Conservation (phyloP, 2,113 vertebrate genomes). For the Trogon surrucura region DNA sequence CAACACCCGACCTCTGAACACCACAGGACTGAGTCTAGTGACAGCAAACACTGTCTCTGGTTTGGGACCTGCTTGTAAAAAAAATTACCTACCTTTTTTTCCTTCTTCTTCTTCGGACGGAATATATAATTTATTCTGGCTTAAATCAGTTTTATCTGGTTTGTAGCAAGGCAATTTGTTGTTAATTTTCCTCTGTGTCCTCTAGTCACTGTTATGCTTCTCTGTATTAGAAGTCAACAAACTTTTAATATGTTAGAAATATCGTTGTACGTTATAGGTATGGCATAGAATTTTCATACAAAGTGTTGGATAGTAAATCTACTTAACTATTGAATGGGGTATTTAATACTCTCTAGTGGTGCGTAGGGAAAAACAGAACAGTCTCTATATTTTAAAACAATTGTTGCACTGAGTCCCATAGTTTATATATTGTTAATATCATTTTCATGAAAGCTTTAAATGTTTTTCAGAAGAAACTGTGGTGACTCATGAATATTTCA, state of each 20-base stretch:
- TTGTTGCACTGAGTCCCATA: background rate
- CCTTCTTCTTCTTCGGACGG: background rate
- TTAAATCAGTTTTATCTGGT: background rate
- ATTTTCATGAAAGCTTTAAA: constrained; percentile 65
- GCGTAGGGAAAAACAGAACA: background rate
- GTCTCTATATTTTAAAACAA: constrained; percentile 52
- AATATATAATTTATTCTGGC: background rate
- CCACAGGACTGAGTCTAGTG: background rate
- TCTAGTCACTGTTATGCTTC: background rate
- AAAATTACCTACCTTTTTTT: background rate
- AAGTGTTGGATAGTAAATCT: constrained; percentile 12
- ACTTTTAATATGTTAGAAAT: background rate
- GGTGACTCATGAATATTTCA: constrained; percentile 28
- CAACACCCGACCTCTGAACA: background rate
- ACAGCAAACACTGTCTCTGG: background rate
- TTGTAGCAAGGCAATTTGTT: background rate
- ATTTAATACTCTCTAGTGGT: constrained; percentile 15
- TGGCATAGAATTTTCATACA: background rate
- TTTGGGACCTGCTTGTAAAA: background rate
- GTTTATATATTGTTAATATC: constrained; percentile 62
- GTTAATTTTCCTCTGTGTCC: background rate
- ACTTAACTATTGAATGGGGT: background rate
- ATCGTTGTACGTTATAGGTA: background rate
- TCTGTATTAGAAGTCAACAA: background rate
- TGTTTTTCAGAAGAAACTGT: constrained; percentile 41